Percentiles rank a stretch among this genome's conserved stretches.
phyloP scores from a whole-genome alignment of 2,797 vertebrate species.

The Benthosema pterotum region DNA sequence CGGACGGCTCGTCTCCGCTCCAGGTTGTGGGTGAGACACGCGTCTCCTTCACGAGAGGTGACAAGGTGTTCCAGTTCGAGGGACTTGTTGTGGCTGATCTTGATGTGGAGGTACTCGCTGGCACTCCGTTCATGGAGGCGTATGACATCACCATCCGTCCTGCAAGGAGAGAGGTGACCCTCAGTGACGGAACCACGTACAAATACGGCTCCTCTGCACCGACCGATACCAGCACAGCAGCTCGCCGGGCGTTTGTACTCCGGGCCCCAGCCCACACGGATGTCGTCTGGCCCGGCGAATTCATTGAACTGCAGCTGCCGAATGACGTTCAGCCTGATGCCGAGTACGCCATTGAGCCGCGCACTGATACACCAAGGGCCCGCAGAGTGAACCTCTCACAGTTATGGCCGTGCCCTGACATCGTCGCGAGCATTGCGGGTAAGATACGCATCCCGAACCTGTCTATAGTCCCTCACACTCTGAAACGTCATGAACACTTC shows the following conservation, averaged over 20 bases:
- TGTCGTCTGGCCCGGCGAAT: not conserved
- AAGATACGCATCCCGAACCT: too few species aligned
- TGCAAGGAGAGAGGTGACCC: not conserved
- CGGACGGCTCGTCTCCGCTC: too few species aligned
- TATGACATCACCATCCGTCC: not conserved
- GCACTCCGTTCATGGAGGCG: not conserved
- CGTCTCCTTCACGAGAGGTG: too few species aligned
- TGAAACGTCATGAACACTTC: too few species aligned
- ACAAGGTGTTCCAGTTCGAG: not conserved
- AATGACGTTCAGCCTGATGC: not conserved
- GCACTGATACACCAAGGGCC: not conserved
- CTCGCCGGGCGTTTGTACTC: not conserved
- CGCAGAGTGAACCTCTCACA: too few species aligned
- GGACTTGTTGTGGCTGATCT: not conserved
- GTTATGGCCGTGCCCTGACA: too few species aligned
- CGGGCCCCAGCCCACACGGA: not conserved
- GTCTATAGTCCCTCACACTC: too few species aligned
- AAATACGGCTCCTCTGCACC: not conserved
- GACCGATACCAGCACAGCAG: not conserved
- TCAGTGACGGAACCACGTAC: not conserved
- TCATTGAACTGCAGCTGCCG: not conserved
- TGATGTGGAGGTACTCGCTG: not conserved
- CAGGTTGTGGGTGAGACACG: too few species aligned
- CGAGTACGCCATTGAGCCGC: not conserved
- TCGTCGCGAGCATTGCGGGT: too few species aligned